Base-by-base conservation (phyloP, 2,113 vertebrate genomes). In the Alligator sinensis region DNA sequence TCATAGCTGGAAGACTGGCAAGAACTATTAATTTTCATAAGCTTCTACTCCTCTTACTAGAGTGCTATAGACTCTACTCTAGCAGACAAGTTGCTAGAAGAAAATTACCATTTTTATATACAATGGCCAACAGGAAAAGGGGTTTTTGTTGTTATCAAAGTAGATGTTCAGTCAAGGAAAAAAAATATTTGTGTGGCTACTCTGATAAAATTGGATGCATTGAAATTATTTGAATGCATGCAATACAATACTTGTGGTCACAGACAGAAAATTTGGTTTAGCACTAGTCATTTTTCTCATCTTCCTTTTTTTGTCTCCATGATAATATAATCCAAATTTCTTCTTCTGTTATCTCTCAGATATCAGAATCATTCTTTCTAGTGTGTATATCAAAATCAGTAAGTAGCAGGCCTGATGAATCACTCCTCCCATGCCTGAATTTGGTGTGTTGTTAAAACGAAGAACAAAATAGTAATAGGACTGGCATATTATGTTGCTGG, bases 381-480 rank as follows among this genome's bases (percentile, higher is more conserved):
- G 57, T 1, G 8, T 47, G 22, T 47, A 61, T 70, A 86, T 80
- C 77, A 92, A 94, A 96, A 95, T 89, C 89, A 93, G 58, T 83
- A 88, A 94, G 30, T 12, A 89, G 30, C 3, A 87, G 61, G 54
- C 58, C 94, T 30, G 64, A 91, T 87, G 62, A 91, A 62, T 90
- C 87, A 89, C 61, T 77, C 77, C 76, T 95, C 64, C 76, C 79
- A 88, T 54, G 68, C 61, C 92, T 93, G 54, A 83, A 47, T 81
- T 87, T 91, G 17, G 74, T 81, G 59, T 1, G 1, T 66, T 75
- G 21, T 84, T 85, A 78, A 96, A 92, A 70, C 55, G 92, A 87
- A 80, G 80, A 90, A 13, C 10, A 7, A 94, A 79, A 78, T 77
- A 70, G 92, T 93, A 86, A 1, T 25, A 89, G 17, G 64, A 61